Percentiles rank a stretch among this genome's conserved stretches.
Conservation (phyloP, 2,888 invertebrate genomes). For the Danaus chrysippus region DNA sequence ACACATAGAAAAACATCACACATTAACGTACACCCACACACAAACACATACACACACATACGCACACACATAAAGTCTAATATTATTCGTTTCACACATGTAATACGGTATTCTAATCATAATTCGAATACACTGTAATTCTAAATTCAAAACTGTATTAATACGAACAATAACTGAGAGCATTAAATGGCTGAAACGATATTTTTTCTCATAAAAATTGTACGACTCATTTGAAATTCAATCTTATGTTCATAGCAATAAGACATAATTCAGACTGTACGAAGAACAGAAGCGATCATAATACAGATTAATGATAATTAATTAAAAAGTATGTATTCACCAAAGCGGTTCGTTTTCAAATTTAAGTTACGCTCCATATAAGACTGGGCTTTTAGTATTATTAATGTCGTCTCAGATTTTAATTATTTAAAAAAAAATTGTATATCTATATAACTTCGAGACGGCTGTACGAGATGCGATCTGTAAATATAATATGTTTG, state of each 20-base stretch:
- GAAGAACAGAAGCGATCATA: constrained; percentile 35
- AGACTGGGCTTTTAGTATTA: constrained; percentile 29
- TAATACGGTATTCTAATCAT: constrained; percentile 49
- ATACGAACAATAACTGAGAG: constrained; percentile 59
- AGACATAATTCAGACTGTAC: constrained; percentile 36
- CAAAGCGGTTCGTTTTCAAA: constrained; percentile 65
- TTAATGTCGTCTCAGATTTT: constrained; percentile 3
- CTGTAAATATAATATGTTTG: constrained; percentile 14
- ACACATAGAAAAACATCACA: not conserved
- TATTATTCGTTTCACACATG: constrained; percentile 5
- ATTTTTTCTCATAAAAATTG: constrained; percentile 64
- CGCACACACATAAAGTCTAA: not conserved
- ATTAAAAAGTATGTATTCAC: constrained; percentile 68
- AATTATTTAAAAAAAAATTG: constrained; percentile 1
- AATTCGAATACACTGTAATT: constrained; percentile 56
- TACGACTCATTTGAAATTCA: constrained; percentile 33
- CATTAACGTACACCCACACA: not conserved
- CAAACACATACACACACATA: constrained; percentile 8
- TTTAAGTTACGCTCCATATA: constrained; percentile 49
- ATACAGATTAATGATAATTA: constrained; percentile 64
- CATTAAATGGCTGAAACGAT: constrained; percentile 70
- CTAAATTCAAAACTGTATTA: constrained; percentile 71
- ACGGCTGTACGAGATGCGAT: not conserved
- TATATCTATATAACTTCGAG: not conserved
- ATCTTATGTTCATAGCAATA: constrained; percentile 39